Percentiles rank a stretch among this genome's conserved stretches.
phyloP scores from a whole-genome alignment of 2,113 vertebrate genomes.

The Epinephelus moara region DNA sequence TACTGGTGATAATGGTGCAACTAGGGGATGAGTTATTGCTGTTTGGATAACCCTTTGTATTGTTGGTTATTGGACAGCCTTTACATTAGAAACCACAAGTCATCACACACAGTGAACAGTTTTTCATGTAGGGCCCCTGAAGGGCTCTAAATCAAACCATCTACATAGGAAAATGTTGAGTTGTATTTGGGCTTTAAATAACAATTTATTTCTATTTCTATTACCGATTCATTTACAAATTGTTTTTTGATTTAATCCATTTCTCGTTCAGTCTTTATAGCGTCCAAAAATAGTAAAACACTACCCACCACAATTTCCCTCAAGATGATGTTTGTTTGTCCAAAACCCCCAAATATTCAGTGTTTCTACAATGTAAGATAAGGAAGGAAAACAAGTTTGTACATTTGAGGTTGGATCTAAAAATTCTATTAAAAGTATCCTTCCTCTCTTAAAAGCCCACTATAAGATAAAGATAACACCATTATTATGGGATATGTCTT shows the following conservation, averaged over 20 bases:
- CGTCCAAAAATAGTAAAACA: too few relatives aligned
- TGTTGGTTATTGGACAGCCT: neutral
- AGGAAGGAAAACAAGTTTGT: neutral
- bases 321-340: neutral
- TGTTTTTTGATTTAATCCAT: neutral
- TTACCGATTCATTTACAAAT: neutral
- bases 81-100: neutral
- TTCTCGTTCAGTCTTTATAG: neutral
- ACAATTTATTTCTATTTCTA: neutral
- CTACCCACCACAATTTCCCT: too few relatives aligned
- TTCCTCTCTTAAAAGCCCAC: neutral
- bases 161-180: neutral
- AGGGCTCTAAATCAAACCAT: neutral
- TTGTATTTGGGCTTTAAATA: neutral
- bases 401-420: neutral
- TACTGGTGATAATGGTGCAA: neutral
- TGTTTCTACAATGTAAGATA: neutral
- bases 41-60: conserved; percentile 1
- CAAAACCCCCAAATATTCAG: neutral
- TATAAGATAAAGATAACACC: neutral
- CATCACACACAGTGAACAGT: neutral
- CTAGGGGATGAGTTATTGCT: neutral
- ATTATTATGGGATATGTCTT: neutral
- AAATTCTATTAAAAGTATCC: neutral
- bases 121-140: neutral